Evolutionary conservation across 2,797 vertebrate species (phyloP).

Genomic region (Scarus forsteni): DNA sequence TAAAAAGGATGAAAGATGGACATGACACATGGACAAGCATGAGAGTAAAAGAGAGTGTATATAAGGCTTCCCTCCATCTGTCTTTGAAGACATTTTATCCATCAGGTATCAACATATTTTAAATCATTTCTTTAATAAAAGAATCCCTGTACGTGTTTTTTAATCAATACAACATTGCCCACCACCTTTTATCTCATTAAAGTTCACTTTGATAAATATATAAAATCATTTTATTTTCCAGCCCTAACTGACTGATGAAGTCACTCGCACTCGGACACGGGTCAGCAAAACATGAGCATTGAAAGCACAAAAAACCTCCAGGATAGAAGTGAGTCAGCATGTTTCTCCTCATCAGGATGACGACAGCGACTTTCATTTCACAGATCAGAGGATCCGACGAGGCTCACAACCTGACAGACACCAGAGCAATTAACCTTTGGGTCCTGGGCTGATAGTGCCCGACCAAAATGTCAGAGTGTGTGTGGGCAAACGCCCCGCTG

Average conservation of each 20-base stretch:
- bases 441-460: conserved; percentile 40
- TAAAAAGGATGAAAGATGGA: no score
- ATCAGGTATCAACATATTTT: no score
- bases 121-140: no score
- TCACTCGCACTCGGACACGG: background rate
- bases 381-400: conserved; percentile 50
- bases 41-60: no score
- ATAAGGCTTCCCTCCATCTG: no score
- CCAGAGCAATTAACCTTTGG: conserved; percentile 76
- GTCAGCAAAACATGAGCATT: conserved; percentile 29
- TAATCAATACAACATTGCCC: no score
- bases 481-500: conserved; percentile 16
- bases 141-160: no score
- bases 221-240: no score
- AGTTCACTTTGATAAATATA: no score
- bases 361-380: conserved; percentile 66
- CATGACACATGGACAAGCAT: no score
- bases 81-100: no score
- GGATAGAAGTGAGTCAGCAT: conserved; percentile 58
- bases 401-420: conserved; percentile 48
- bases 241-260: background rate
- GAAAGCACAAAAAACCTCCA: conserved; percentile 16
- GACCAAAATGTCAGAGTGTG: conserved; percentile 56
- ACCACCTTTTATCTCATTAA: no score
- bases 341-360: conserved; percentile 35